Evolutionary conservation across 2,113 vertebrate species (phyloP).

Genomic region (Cygnus buccinator): DNA sequence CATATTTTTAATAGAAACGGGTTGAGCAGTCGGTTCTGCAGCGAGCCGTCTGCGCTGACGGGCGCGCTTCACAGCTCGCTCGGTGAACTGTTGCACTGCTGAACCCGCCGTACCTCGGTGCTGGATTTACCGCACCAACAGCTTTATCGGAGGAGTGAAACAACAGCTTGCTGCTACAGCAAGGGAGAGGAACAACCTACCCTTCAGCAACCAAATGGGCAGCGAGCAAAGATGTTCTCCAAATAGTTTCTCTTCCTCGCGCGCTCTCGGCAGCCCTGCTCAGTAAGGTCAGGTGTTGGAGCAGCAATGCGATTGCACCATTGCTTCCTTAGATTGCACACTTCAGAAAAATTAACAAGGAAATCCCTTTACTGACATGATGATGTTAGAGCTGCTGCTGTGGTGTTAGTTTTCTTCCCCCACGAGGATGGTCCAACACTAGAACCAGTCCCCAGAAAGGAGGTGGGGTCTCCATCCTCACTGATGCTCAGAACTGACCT

Average conservation of each 20-base stretch:
- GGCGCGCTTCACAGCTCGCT: not conserved
- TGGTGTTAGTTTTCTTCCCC: not conserved
- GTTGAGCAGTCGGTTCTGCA: not conserved
- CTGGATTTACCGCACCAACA: conserved; percentile 7
- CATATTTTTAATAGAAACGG: not conserved
- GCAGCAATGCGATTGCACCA: not conserved
- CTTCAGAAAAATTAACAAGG: not conserved
- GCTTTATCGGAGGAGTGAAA: conserved; percentile 15
- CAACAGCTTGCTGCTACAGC: not conserved
- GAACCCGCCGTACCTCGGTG: not conserved
- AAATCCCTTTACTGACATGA: not conserved
- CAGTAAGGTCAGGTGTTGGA: not conserved
- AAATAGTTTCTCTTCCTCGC: not conserved
- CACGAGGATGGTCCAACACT: fast-evolving
- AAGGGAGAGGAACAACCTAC: not conserved
- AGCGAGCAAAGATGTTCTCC: not conserved
- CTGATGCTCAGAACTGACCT: not conserved
- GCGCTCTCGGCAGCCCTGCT: not conserved
- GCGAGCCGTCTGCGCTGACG: not conserved
- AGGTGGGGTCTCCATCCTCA: not conserved
- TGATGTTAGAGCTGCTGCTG: not conserved
- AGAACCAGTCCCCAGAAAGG: not conserved
- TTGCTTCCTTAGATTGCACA: not conserved
- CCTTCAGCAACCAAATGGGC: not conserved
- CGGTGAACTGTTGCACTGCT: not conserved